Conservation (phyloP, 30 jellyfish, hydroid and myxozoan species). For the Turritopsis dohrnii region DNA sequence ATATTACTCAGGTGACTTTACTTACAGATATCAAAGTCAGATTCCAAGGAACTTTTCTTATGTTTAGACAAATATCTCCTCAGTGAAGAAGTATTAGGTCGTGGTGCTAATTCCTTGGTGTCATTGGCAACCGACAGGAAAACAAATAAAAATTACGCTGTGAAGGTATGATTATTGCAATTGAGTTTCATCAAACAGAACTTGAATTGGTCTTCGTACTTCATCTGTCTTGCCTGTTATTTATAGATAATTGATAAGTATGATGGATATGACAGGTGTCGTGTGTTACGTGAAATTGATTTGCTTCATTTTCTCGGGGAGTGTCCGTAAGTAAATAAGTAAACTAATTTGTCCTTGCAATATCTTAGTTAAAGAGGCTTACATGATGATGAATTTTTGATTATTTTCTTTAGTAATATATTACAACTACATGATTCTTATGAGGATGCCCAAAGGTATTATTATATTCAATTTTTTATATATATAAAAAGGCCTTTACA, state of each 20-base stretch:
- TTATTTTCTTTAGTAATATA: constrained; percentile 51
- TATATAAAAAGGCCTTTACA: too few species aligned
- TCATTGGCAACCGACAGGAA: constrained; percentile 44
- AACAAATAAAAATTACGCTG: constrained; percentile 59
- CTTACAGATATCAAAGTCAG: too few species aligned
- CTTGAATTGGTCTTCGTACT: background rate
- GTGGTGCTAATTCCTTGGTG: constrained; percentile 88
- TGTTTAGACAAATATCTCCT: constrained; percentile 70
- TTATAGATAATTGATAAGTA: constrained; percentile 61
- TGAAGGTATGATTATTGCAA: constrained; percentile 51
- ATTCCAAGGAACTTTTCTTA: too few species aligned
- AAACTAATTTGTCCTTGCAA: too few species aligned
- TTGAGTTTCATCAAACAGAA: background rate
- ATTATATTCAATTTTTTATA: too few species aligned
- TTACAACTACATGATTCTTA: constrained; percentile 65
- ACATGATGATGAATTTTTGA: background rate
- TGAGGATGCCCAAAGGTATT: constrained; percentile 74
- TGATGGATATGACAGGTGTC: constrained; percentile 76
- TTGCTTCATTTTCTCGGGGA: constrained; percentile 53
- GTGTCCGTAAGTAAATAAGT: constrained; percentile 82
- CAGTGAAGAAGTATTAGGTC: constrained; percentile 55
- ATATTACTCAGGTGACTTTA: too few species aligned
- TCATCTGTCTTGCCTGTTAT: background rate
- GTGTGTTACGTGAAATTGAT: constrained; percentile 79
- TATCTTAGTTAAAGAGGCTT: too few species aligned